phyloP scores from a whole-genome alignment of 2,113 vertebrate genomes.

The Trochalopteron elliotii region DNA sequence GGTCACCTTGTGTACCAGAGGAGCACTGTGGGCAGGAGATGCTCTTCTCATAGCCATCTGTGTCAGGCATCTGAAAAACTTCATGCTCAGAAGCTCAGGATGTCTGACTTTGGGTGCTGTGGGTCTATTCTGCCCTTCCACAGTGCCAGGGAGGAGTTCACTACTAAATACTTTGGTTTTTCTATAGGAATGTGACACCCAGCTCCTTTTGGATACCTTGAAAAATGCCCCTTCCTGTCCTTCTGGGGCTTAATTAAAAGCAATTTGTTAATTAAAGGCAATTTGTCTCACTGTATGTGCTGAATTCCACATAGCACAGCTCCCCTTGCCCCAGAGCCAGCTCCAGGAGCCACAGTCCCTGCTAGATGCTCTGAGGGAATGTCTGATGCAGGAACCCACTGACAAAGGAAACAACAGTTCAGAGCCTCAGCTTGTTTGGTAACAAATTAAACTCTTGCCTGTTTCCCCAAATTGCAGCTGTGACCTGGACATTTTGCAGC shows the following conservation, averaged over 20 bases:
- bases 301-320: background rate
- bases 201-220: background rate
- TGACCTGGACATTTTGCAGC: slow-evolving; percentile 5
- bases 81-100: background rate
- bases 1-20: background rate
- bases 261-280: background rate
- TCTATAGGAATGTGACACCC: background rate
- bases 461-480: background rate
- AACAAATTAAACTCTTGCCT: background rate
- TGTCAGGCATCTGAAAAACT: background rate
- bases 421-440: background rate
- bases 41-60: background rate
- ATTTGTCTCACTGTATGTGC: background rate
- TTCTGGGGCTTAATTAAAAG: background rate
- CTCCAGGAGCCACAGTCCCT: background rate
- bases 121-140: background rate
- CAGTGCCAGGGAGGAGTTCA: background rate
- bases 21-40: background rate
- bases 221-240: background rate
- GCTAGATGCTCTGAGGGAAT: background rate
- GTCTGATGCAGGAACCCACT: background rate
- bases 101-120: background rate
- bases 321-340: background rate
- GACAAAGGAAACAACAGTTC: background rate
- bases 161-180: background rate